phyloP scores from a whole-genome alignment of 2,113 vertebrate species.

The Laticauda colubrina region DNA sequence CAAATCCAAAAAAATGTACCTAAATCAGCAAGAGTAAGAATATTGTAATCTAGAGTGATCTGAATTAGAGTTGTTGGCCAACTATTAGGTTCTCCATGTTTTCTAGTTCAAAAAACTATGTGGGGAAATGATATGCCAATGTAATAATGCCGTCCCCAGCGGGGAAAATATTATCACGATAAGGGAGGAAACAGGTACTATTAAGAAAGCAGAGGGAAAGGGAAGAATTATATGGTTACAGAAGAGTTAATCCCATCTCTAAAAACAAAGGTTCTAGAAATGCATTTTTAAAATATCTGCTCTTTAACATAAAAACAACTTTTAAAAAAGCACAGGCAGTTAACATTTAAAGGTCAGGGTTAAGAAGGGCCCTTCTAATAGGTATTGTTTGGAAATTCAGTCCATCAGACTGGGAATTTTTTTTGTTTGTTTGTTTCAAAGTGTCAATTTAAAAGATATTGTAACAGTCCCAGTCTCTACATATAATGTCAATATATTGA shows the following conservation, averaged over 20 bases:
- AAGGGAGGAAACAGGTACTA: neutral
- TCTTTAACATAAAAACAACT: conserved; percentile 34
- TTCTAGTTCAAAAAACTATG: neutral
- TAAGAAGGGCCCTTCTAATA: conserved; percentile 8
- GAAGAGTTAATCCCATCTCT: conserved; percentile 9
- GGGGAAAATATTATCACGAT: neutral
- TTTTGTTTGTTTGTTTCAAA: conserved; percentile 47
- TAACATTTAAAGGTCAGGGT: conserved; percentile 67
- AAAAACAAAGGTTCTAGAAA: neutral
- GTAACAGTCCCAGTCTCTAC: neutral
- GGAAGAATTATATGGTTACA: neutral
- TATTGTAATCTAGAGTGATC: neutral
- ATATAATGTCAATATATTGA: neutral
- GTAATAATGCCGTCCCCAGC: neutral
- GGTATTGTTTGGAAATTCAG: conserved; percentile 19
- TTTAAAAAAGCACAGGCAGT: conserved; percentile 21
- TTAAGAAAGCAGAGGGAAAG: neutral
- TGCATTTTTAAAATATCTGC: neutral
- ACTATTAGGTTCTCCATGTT: too few species aligned
- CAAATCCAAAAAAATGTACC: neutral
- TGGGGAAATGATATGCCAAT: neutral
- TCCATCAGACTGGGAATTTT: conserved; percentile 12
- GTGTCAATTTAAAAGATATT: conserved; percentile 40
- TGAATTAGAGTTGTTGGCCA: neutral
- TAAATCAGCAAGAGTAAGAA: neutral